Conservation (phyloP, 1,140 invertebrate species). For the Oscheius sp. region DNA sequence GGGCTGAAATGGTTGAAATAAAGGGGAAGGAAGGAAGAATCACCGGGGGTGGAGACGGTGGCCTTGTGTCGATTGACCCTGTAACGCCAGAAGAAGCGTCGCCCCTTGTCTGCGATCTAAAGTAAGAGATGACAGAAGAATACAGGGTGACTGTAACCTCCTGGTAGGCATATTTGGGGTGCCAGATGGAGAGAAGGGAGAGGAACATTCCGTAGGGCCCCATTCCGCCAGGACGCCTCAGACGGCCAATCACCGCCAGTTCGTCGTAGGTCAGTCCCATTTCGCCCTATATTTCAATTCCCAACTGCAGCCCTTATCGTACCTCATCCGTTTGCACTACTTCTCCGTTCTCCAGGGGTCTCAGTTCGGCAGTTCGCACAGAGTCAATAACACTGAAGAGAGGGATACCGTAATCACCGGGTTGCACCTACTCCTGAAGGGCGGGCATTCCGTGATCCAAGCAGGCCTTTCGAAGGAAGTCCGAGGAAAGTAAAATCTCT, state of each 20-base stretch:
- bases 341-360: slow-evolving; percentile 77
- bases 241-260: slow-evolving; percentile 78
- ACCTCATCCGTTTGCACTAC: slow-evolving; percentile 63
- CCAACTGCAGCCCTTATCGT: too few species aligned
- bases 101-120: slow-evolving; percentile 88
- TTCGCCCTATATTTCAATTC: slow-evolving; percentile 64
- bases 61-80: slow-evolving; percentile 97
- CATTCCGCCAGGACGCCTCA: slow-evolving; percentile 81
- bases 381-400: slow-evolving; percentile 73
- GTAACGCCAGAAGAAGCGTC: slow-evolving; percentile 92
- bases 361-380: slow-evolving; percentile 89
- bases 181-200: slow-evolving; percentile 80
- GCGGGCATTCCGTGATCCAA: slow-evolving; percentile 14
- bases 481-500: too few species aligned
- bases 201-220: slow-evolving; percentile 96
- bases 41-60: slow-evolving; percentile 72
- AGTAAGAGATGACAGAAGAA: slow-evolving; percentile 16
- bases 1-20: slow-evolving; percentile 68
- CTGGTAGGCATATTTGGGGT: slow-evolving; percentile 63
- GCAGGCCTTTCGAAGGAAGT: slow-evolving; percentile 75
- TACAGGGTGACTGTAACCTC: slow-evolving; percentile 46
- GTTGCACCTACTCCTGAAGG: slow-evolving; percentile 29
- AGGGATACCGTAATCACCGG: not conserved
- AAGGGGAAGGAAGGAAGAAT: too few species aligned
- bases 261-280: slow-evolving; percentile 93